Conservation (phyloP, 2,797 vertebrate genomes). For the Semaprochilodus insignis region DNA sequence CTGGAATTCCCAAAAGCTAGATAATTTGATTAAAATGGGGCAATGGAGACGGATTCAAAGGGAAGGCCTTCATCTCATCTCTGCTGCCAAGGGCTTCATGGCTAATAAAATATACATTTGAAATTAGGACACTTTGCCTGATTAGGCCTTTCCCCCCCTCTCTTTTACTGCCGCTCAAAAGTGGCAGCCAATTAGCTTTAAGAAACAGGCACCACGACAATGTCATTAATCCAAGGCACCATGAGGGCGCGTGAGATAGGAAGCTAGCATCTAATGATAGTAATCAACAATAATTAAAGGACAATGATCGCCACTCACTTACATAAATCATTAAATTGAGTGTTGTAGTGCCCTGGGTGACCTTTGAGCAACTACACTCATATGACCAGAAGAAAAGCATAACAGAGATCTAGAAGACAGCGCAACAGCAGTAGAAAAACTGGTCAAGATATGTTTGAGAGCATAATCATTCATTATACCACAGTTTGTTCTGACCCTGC, state of each 20-base stretch:
- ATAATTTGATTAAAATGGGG: conserved; percentile 74
- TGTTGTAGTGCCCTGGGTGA: conserved; percentile 67
- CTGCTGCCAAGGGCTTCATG: conserved; percentile 53
- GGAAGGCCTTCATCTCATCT: conserved; percentile 65
- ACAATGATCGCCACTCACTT: conserved; percentile 75
- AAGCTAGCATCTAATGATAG: conserved; percentile 77
- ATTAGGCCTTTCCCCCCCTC: conserved; percentile 52
- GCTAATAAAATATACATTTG: conserved; percentile 75
- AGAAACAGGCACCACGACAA: conserved; percentile 70
- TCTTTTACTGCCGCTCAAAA: conserved; percentile 62
- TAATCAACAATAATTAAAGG: conserved; percentile 83
- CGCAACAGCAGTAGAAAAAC: neutral
- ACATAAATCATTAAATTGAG: conserved; percentile 74
- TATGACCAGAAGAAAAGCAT: neutral
- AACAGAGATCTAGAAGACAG: conserved; percentile 11
- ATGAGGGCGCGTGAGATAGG: conserved; percentile 68
- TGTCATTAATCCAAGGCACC: conserved; percentile 75
- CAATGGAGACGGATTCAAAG: conserved; percentile 64
- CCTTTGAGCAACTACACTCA: conserved; percentile 59
- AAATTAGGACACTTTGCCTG: conserved; percentile 69
- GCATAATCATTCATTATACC: no score
- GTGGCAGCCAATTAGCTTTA: conserved; percentile 76
- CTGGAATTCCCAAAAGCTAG: conserved; percentile 50
- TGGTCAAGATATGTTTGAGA: neutral
- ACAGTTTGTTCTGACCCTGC: no score